Percentiles rank a stretch among this genome's conserved stretches.
phyloP scores from a whole-genome alignment of 1,140 invertebrate genomes.

The Pseudomyrmex cubaensis region DNA sequence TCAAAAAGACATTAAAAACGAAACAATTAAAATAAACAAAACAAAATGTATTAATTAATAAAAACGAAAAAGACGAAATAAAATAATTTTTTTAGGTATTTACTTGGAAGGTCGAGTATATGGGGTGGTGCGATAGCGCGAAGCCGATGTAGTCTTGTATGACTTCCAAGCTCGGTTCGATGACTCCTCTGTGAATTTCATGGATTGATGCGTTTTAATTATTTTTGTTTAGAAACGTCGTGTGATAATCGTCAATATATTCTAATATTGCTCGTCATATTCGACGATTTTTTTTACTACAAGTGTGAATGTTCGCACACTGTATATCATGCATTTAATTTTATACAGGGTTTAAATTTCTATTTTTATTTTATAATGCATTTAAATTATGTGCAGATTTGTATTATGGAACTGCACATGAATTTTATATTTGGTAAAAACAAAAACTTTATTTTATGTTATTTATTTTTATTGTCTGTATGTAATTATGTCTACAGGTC shows the following conservation, averaged over 20 bases:
- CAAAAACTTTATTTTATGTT: conserved; percentile 21
- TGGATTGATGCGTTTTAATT: conserved; percentile 80
- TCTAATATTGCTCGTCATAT: conserved; percentile 21
- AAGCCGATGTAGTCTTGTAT: conserved; percentile 84
- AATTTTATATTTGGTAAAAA: conserved; percentile 9
- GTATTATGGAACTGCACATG: background rate
- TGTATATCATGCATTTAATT: conserved; percentile 24
- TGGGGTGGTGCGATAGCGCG: conserved; percentile 83
- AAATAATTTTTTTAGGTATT: conserved; percentile 70
- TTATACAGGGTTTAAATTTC: conserved; percentile 44
- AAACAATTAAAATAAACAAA: conserved; percentile 12
- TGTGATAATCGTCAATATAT: conserved; percentile 48
- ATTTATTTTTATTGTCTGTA: conserved; percentile 1
- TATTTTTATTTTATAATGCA: conserved; percentile 1
- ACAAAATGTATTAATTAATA: conserved; percentile 48
- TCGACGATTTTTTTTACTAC: background rate
- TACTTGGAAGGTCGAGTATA: conserved; percentile 84
- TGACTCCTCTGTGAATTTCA: conserved; percentile 85
- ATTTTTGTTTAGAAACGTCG: conserved; percentile 36
- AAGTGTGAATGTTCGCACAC: background rate
- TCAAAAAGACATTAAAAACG: conserved; percentile 57
- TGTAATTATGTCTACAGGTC: background rate
- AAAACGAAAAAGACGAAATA: conserved; percentile 32
- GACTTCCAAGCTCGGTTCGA: conserved; percentile 85
- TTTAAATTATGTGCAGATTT: conserved; percentile 7